Evolutionary conservation across 2,797 vertebrate genomes (phyloP).

Genomic region (Ambastaia sidthimunki): DNA sequence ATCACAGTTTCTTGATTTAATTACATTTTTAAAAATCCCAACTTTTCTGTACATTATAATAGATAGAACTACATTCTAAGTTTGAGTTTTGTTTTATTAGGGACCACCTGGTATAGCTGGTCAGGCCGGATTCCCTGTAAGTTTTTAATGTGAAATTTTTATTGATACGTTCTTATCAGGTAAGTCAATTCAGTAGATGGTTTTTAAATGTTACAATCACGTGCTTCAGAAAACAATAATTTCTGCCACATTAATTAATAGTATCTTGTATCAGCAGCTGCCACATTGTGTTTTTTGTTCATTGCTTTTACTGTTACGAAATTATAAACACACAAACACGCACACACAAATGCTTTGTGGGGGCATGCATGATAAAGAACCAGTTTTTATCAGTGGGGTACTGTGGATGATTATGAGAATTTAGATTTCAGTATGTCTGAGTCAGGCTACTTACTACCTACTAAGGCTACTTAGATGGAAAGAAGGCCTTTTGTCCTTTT

Average conservation of each 20-base stretch:
- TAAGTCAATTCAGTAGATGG: not conserved
- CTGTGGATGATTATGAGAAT: no score
- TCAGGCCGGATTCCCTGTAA: conserved; percentile 78
- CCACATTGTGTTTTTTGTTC: no score
- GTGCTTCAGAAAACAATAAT: not conserved
- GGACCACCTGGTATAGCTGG: conserved; percentile 70
- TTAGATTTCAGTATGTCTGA: not conserved
- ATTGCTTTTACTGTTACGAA: no score
- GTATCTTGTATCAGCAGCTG: no score
- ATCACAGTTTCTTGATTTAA: no score
- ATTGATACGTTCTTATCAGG: not conserved
- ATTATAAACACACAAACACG: no score
- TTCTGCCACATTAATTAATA: not conserved
- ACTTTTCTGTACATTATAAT: not conserved
- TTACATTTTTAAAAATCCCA: no score
- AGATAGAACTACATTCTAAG: not conserved
- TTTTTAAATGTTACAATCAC: not conserved
- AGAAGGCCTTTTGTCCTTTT: not conserved
- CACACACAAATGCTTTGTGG: no score
- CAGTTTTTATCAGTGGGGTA: no score
- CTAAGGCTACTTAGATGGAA: not conserved
- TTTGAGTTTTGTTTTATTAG: conserved; percentile 59
- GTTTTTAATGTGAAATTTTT: conserved; percentile 52
- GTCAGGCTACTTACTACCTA: not conserved
- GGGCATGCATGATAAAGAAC: no score